Evolutionary conservation across 2,113 vertebrate species (phyloP).

Genomic region (Neogale vison): DNA sequence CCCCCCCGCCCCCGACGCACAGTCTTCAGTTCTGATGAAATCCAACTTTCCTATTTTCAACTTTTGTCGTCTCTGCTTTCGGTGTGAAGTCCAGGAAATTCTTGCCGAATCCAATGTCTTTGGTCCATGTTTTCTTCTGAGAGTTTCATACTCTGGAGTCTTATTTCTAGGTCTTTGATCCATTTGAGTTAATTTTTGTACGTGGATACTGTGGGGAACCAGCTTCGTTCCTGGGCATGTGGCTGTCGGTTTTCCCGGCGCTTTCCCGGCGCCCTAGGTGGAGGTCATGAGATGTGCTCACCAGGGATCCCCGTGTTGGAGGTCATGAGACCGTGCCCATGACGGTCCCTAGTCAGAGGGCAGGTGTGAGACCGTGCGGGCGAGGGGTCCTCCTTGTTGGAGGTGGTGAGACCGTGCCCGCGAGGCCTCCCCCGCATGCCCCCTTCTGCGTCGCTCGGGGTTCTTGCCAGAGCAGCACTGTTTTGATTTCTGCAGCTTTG

Average conservation of each 20-base stretch:
- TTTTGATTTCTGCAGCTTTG: rapidly evolving
- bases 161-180: not conserved
- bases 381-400: too few species aligned
- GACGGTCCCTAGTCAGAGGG: too few species aligned
- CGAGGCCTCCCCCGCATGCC: too few species aligned
- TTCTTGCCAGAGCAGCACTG: rapidly evolving
- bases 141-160: not conserved
- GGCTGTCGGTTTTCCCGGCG: rapidly evolving
- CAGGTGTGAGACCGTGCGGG: too few species aligned
- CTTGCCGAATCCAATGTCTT: not conserved
- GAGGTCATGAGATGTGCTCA: not conserved
- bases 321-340: not conserved
- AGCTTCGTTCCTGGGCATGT: rapidly evolving
- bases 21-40: not conserved
- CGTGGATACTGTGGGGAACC: rapidly evolving
- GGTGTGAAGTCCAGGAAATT: not conserved
- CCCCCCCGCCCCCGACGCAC: not conserved
- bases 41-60: not conserved
- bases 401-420: not conserved
- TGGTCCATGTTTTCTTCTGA: not conserved
- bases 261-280: not conserved
- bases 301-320: not conserved
- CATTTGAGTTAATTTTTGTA: not conserved
- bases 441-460: rapidly evolving
- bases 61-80: not conserved